Evolutionary conservation across 2,113 vertebrate genomes (phyloP).

Genomic region (Platanista minor): DNA sequence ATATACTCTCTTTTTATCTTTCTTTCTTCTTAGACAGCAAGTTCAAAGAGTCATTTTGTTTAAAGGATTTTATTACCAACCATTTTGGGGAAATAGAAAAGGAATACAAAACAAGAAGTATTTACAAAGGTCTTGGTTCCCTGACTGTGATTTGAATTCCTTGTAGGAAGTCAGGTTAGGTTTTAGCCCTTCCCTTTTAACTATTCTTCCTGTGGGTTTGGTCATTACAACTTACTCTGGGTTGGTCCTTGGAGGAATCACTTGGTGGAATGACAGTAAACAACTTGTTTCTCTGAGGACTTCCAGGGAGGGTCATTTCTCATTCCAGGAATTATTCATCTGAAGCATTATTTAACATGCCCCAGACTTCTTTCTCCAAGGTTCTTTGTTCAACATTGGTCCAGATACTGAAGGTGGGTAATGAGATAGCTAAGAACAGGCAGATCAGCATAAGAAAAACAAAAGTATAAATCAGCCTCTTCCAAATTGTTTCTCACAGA

Average conservation of each 20-base stretch:
- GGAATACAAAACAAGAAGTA: not conserved
- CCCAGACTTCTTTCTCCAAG: not conserved
- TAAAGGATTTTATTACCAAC: not conserved
- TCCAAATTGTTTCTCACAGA: not conserved
- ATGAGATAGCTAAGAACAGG: not conserved
- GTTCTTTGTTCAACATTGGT: not conserved
- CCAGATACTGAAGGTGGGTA: not conserved
- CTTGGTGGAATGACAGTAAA: not conserved
- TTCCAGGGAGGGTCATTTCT: not conserved
- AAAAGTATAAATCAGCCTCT: not conserved
- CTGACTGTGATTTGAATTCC: not conserved
- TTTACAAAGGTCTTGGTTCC: not conserved
- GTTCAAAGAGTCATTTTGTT: not conserved
- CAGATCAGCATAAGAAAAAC: not conserved
- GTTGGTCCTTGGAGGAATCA: not conserved
- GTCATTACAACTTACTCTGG: not conserved
- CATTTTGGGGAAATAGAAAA: not conserved
- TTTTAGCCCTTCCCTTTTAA: not conserved
- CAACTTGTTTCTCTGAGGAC: not conserved
- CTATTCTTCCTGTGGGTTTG: not conserved
- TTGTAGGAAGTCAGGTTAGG: not conserved
- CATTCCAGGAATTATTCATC: not conserved
- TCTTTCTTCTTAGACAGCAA: not conserved
- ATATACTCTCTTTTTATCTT: not conserved
- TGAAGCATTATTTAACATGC: not conserved